Evolutionary conservation across 2,113 vertebrate species (phyloP).

Genomic region (Aptenodytes patagonicus): DNA sequence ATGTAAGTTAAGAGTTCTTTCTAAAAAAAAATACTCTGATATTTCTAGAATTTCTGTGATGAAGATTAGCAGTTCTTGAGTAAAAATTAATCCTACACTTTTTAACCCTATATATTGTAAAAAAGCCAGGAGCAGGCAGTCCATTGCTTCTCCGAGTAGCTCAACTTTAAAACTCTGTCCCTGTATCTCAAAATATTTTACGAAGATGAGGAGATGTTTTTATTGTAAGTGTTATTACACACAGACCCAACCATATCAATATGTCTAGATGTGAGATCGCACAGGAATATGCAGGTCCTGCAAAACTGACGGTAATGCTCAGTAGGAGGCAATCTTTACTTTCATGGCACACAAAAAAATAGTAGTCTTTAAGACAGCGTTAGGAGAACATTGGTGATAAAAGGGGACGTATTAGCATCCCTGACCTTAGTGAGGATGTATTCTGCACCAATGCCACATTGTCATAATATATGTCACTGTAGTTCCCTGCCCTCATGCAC

Average conservation of each 20-base stretch:
- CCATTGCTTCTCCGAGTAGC: not conserved
- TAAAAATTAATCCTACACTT: not conserved
- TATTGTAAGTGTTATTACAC: accelerated
- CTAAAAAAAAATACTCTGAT: not conserved
- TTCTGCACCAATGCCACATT: not conserved
- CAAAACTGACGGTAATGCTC: not conserved
- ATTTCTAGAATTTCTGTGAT: not conserved
- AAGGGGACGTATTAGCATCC: not conserved
- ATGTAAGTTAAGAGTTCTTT: not conserved
- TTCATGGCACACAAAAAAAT: not conserved
- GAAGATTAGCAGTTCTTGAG: not conserved
- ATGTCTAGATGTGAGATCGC: not conserved
- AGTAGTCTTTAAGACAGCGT: not conserved
- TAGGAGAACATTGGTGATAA: not conserved
- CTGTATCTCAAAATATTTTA: not conserved
- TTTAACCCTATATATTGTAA: not conserved
- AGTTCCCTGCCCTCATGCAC: not conserved
- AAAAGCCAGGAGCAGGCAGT: not conserved
- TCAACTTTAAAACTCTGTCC: not conserved
- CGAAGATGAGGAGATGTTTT: not conserved
- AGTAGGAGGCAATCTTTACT: not conserved
- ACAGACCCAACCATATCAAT: not conserved
- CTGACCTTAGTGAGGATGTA: not conserved
- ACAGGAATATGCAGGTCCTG: not conserved
- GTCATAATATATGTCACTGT: not conserved